A percentile compares a stretch with the other conserved stretches of the same genome.
Conservation (phyloP, 2,797 vertebrate genomes). For the Telmatherina bonti region DNA sequence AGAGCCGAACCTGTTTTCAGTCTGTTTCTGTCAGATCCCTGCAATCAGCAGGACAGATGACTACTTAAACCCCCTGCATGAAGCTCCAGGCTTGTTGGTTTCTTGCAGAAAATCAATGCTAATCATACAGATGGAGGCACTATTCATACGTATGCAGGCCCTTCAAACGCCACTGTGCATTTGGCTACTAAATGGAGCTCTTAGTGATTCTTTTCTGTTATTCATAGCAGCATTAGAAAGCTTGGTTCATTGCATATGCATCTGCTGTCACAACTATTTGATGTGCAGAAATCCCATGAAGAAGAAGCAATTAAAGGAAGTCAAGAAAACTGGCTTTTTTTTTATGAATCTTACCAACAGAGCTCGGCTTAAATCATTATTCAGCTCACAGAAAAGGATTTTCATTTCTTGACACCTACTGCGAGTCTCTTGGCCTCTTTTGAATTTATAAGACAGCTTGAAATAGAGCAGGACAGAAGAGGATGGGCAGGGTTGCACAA, state of each 20-base stretch:
- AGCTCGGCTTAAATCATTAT: neutral
- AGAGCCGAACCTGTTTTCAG: neutral
- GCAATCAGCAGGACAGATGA: slow-evolving; percentile 11
- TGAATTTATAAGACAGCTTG: neutral
- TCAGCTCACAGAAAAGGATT: neutral
- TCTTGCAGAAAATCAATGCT: slow-evolving; percentile 25
- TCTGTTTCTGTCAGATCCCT: neutral
- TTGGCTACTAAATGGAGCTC: neutral
- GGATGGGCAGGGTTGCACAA: neutral
- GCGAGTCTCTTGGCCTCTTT: neutral
- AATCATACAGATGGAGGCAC: slow-evolving; percentile 13
- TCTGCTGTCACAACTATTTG: neutral
- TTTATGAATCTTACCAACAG: neutral
- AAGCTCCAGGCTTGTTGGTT: neutral
- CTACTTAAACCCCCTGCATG: neutral
- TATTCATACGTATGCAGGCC: neutral
- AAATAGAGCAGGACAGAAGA: neutral
- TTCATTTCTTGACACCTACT: neutral
- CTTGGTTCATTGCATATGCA: neutral
- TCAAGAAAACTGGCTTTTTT: neutral
- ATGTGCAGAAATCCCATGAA: slow-evolving; percentile 4
- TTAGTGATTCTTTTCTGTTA: neutral
- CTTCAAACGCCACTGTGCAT: neutral
- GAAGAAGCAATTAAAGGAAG: neutral
- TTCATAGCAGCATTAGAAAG: neutral